Conservation (phyloP, 2,113 vertebrate genomes). For the Sinosuthora webbiana region DNA sequence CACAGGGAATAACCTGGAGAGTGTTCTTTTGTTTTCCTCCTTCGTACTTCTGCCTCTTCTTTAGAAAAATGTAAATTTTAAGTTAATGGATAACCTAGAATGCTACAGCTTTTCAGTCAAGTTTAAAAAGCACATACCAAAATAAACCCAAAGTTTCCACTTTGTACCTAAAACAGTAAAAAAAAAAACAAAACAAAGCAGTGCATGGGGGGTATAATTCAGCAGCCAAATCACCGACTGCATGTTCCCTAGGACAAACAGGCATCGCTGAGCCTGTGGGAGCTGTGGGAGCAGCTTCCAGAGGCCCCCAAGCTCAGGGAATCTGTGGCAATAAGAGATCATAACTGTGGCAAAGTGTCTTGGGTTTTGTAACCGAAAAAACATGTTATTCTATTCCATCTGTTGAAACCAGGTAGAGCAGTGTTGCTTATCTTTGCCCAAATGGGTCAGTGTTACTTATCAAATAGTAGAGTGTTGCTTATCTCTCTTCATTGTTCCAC, state of each 20-base stretch:
- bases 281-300: not conserved
- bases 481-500: too few species aligned
- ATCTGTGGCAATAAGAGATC: not conserved
- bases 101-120: not conserved
- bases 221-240: not conserved
- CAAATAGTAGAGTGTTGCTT: too few species aligned
- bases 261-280: not conserved
- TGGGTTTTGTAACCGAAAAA: too few species aligned
- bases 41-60: not conserved
- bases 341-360: not conserved
- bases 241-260: not conserved
- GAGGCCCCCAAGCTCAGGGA: not conserved
- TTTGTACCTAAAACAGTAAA: not conserved
- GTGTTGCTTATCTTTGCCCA: too few species aligned
- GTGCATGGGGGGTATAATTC: not conserved
- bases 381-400: too few species aligned
- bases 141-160: not conserved
- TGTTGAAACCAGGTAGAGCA: too few species aligned
- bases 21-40: not conserved
- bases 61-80: not conserved
- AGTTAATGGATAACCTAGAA: not conserved
- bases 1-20: not conserved
- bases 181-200: not conserved
- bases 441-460: too few species aligned
- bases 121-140: not conserved